Percentiles rank a stretch among this genome's conserved stretches.
phyloP scores from a whole-genome alignment of 2,797 vertebrate species.

The Dendrocincla tyrannina region DNA sequence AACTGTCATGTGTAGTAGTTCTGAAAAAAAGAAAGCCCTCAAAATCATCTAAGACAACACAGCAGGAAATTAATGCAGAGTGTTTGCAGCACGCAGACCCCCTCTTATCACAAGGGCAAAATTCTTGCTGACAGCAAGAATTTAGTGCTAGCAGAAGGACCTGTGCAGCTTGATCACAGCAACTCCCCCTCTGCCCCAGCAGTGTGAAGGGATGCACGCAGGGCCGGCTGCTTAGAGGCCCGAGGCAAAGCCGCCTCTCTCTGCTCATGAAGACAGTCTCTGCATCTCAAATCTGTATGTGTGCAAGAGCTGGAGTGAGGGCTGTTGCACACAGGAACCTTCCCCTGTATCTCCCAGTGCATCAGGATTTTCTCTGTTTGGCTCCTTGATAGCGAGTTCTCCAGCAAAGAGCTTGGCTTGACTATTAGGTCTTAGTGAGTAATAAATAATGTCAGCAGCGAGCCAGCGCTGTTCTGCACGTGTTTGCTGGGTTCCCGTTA shows the following conservation, averaged over 20 bases:
- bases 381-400: not conserved
- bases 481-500: not conserved
- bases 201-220: not conserved
- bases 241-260: not conserved
- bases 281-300: not conserved
- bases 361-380: conserved; percentile 19
- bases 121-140: not conserved
- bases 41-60: not conserved
- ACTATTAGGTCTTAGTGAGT: not conserved
- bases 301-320: not conserved
- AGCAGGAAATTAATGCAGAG: conserved; percentile 6
- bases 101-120: not conserved
- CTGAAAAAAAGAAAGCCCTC: not conserved
- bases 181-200: not conserved
- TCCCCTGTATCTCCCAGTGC: not conserved
- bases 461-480: not conserved
- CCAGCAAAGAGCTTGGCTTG: conserved; percentile 1
- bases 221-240: not conserved
- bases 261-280: not conserved
- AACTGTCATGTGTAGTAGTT: not conserved
- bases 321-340: not conserved
- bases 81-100: not conserved
- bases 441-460: conserved; percentile 39
- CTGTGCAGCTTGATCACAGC: not conserved
- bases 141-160: conserved; percentile 26